These are phyloP conservation scores for Epinephelus malabaricus DNA, from an alignment of 2,797 vertebrate species.

Conservation along the genomic window DNA sequence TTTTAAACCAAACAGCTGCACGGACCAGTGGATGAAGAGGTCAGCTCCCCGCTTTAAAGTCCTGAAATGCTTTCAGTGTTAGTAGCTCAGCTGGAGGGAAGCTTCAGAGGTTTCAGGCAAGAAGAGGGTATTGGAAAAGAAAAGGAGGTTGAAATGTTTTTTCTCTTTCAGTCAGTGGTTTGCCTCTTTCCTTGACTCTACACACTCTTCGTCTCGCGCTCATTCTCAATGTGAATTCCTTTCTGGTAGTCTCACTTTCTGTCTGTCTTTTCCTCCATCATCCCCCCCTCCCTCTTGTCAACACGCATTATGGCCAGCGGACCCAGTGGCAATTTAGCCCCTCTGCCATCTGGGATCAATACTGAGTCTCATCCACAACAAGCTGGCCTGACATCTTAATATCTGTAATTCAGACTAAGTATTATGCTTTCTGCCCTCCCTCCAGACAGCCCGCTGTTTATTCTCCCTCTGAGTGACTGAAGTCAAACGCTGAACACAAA, in stretches of 20 bases:
- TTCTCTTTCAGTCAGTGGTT: constrained; percentile 53
- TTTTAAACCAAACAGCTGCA: neutral
- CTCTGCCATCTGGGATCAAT: constrained; percentile 88
- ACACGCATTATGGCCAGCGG: constrained; percentile 77
- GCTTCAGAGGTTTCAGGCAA: constrained; percentile 23
- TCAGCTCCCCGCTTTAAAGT: constrained; percentile 15
- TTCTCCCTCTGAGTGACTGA: constrained; percentile 75
- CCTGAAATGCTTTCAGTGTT: constrained; percentile 24
- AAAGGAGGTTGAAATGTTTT: constrained; percentile 47
- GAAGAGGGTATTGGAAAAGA: constrained; percentile 12
- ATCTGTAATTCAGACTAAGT: constrained; percentile 88
- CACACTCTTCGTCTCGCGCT: constrained; percentile 27
- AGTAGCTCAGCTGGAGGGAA: constrained; percentile 13
- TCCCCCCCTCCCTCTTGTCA: constrained; percentile 67
- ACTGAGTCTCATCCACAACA: constrained; percentile 82
- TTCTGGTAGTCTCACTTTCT: constrained; percentile 70
- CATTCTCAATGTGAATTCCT: constrained; percentile 61
- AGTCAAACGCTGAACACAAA: constrained; percentile 70
- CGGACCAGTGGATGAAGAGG: constrained; percentile 14
- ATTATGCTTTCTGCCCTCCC: constrained; percentile 85
- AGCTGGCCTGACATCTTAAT: constrained; percentile 85
- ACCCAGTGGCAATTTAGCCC: constrained; percentile 78
- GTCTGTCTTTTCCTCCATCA: constrained; percentile 66
- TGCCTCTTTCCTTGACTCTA: constrained; percentile 37
- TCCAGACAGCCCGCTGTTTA: constrained; percentile 78